Percentiles rank a stretch among this genome's conserved stretches.
Evolutionary conservation across 1,140 invertebrate genomes (phyloP).

Genomic region (Drosophila triauraria): DNA sequence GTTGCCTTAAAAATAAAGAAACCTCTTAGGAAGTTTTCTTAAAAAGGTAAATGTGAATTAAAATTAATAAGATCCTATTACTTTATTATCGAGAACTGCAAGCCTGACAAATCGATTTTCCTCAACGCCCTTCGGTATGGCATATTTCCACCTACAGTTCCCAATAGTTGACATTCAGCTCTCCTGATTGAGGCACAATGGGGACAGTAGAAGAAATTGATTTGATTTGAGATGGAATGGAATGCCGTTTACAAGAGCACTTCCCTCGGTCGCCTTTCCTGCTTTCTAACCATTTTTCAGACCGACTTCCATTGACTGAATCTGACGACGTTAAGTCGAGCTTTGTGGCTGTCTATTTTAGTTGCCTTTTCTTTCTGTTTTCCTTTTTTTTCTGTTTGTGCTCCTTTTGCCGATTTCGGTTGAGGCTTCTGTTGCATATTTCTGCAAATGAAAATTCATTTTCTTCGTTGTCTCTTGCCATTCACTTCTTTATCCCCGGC

Average conservation of each 20-base stretch:
- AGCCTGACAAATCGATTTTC: slow-evolving; percentile 2
- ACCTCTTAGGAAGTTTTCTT: no score
- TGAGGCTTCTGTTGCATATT: slow-evolving; percentile 47
- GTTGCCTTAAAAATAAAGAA: no score
- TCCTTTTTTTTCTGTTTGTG: neutral
- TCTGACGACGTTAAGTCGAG: slow-evolving; percentile 39
- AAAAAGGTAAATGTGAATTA: no score
- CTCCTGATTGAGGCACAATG: slow-evolving; percentile 43
- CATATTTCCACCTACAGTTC: slow-evolving; percentile 22
- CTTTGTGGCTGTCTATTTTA: slow-evolving; percentile 43
- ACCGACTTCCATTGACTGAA: slow-evolving; percentile 17
- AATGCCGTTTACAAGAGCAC: slow-evolving; percentile 35
- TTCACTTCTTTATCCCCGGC: slow-evolving; percentile 39
- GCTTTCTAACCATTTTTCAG: slow-evolving; percentile 1
- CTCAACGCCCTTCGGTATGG: neutral
- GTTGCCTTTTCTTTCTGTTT: slow-evolving; percentile 3
- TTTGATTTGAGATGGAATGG: slow-evolving; percentile 44
- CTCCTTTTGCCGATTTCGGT: slow-evolving; percentile 23
- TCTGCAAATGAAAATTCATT: slow-evolving; percentile 62
- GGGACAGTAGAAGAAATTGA: slow-evolving; percentile 33
- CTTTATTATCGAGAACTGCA: slow-evolving; percentile 3
- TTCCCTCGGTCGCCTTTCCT: slow-evolving; percentile 1
- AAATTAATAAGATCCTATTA: no score
- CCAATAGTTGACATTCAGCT: slow-evolving; percentile 46
- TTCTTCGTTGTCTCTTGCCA: slow-evolving; percentile 50